Conservation (phyloP, 2,113 vertebrate genomes). For the Nyctibius bracteatus region DNA sequence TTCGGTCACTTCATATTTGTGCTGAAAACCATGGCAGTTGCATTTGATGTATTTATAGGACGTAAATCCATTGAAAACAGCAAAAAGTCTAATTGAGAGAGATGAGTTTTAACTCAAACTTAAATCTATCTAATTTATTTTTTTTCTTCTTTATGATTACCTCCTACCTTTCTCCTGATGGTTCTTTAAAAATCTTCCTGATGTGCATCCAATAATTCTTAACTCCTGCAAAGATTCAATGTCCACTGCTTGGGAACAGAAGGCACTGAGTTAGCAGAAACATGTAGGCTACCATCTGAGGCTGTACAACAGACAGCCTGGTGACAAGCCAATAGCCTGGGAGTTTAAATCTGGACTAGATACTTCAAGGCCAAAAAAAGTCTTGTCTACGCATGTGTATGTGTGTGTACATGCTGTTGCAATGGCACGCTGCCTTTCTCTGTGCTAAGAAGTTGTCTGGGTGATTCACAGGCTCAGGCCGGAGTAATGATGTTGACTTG, state of each 20-base stretch:
- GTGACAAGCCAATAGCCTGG: not conserved
- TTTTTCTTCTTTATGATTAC: not conserved
- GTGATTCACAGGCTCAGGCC: not conserved
- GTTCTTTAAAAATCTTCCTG: not conserved
- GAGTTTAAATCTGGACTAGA: constrained; percentile 12
- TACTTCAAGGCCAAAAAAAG: not conserved
- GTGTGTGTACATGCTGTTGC: not conserved
- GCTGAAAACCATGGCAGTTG: not conserved
- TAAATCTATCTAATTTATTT: not conserved
- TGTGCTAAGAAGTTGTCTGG: not conserved
- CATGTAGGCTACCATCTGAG: not conserved
- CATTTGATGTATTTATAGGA: not conserved
- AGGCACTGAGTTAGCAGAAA: not conserved
- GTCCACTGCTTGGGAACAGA: not conserved
- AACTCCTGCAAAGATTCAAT: rapidly evolving
- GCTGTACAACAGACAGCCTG: not conserved
- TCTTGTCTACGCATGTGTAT: not conserved
- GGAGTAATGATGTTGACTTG: not conserved
- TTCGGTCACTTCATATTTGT: not conserved
- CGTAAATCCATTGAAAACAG: not conserved
- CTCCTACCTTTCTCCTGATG: not conserved
- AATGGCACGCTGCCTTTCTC: not conserved
- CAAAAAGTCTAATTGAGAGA: not conserved
- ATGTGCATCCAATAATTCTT: not conserved
- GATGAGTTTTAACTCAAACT: not conserved